Conservation (phyloP, 2,888 invertebrate genomes). For the Euzophera pinguis region DNA sequence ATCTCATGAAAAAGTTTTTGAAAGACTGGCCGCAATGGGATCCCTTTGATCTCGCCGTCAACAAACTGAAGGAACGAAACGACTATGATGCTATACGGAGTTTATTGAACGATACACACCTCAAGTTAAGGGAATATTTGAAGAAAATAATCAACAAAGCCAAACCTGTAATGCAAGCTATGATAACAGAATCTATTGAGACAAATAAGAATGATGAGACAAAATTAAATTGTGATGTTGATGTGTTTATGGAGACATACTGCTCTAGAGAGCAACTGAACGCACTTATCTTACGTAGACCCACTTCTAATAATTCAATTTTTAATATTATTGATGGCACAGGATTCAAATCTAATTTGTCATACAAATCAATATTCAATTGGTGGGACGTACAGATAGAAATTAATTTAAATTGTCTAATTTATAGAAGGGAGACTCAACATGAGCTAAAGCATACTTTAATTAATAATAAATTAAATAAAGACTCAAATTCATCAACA, state of each 20-base stretch:
- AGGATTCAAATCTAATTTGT: slow-evolving; percentile 22
- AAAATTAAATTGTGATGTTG: slow-evolving; percentile 15
- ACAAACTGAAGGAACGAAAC: slow-evolving; percentile 30
- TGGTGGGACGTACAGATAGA: slow-evolving; percentile 35
- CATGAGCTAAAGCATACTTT: slow-evolving; percentile 35
- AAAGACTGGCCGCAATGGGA: slow-evolving; percentile 70
- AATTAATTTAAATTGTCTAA: slow-evolving; percentile 25
- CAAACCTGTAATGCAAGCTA: slow-evolving; percentile 31
- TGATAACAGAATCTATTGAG: slow-evolving; percentile 24
- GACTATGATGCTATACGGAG: slow-evolving; percentile 28
- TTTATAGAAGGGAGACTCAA: slow-evolving; percentile 27
- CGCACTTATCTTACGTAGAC: slow-evolving; percentile 37
- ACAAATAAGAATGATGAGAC: slow-evolving; percentile 15
- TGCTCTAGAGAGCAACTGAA: slow-evolving; percentile 44
- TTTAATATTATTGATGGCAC: slow-evolving; percentile 37
- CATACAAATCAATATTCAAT: slow-evolving; percentile 37
- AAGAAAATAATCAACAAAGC: slow-evolving; percentile 36
- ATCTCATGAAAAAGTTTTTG: slow-evolving; percentile 54
- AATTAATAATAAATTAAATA: slow-evolving; percentile 33
- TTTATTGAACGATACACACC: slow-evolving; percentile 43
- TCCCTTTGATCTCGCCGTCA: slow-evolving; percentile 44
- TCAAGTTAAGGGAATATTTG: slow-evolving; percentile 46
- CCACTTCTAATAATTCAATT: slow-evolving; percentile 32
- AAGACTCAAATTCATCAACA: slow-evolving; percentile 2
- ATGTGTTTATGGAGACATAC: slow-evolving; percentile 41